A percentile compares a stretch with the other conserved stretches of the same genome.
Conservation (phyloP, 2,888 invertebrate genomes). For the Podotricha telesiphe region DNA sequence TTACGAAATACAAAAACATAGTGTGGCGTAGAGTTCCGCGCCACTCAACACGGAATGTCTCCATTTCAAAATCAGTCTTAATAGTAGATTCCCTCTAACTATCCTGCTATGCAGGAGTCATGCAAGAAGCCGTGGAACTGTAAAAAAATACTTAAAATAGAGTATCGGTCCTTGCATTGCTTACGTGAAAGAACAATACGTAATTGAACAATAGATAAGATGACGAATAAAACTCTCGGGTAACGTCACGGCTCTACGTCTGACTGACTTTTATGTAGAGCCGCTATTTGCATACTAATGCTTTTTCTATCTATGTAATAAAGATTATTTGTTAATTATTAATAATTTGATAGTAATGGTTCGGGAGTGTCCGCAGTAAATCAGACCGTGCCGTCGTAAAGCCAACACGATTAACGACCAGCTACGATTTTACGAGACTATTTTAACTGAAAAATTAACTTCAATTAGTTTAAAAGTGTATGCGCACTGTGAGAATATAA, state of each 20-base stretch:
- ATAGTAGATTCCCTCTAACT: too few relatives aligned
- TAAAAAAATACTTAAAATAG: too few relatives aligned
- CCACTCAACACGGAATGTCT: too few relatives aligned
- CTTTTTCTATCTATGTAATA: conserved; percentile 33
- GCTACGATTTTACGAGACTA: conserved; percentile 6
- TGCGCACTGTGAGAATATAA: too few relatives aligned
- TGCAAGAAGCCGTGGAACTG: too few relatives aligned
- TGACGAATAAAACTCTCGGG: background rate
- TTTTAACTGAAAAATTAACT: conserved; percentile 8
- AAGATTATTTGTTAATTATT: conserved; percentile 42
- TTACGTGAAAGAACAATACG: background rate
- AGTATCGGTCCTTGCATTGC: too few relatives aligned
- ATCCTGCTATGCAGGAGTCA: too few relatives aligned
- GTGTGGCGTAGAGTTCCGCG: too few relatives aligned
- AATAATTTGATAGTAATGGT: conserved; percentile 30
- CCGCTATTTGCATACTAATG: conserved; percentile 37
- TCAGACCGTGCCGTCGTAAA: conserved; percentile 21
- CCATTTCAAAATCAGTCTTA: too few relatives aligned
- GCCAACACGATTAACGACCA: conserved; percentile 5
- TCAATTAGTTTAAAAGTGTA: conserved; percentile 11
- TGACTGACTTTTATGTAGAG: conserved; percentile 27
- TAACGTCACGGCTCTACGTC: background rate
- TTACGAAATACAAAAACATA: too few relatives aligned
- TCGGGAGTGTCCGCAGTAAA: conserved; percentile 26
- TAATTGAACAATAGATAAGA: background rate